These are phyloP conservation scores for Procavia capensis DNA, from an alignment of 2,113 vertebrate genomes.

Conservation along the genomic window DNA sequence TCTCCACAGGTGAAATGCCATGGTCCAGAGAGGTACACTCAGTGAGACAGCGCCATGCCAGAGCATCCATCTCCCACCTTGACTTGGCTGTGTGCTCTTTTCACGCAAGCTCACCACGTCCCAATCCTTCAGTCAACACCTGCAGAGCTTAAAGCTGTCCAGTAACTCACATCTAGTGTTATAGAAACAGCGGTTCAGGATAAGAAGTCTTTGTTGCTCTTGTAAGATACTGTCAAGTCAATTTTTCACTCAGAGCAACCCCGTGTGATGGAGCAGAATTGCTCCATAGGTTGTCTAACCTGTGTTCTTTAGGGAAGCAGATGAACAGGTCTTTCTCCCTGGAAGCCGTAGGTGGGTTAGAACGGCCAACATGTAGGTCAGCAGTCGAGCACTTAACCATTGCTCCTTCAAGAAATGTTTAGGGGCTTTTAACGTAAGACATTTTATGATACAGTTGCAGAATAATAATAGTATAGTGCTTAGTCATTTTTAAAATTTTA, in stretches of 20 bases:
- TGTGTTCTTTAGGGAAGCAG: background rate
- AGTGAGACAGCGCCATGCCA: rapidly evolving
- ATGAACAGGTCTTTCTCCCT: background rate
- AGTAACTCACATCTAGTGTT: background rate
- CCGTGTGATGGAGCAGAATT: no score
- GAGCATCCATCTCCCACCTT: background rate
- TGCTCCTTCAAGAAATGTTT: background rate
- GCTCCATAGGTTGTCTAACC: no score
- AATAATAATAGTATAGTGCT: background rate
- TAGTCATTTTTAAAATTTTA: background rate
- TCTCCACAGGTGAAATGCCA: background rate
- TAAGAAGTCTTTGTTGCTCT: background rate
- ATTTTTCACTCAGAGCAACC: background rate
- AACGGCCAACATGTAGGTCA: background rate
- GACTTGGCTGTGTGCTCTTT: background rate
- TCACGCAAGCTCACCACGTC: background rate
- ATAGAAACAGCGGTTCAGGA: background rate
- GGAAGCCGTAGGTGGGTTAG: background rate
- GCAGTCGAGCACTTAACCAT: background rate
- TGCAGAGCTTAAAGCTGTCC: background rate
- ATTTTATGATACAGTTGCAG: background rate
- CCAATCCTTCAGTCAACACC: background rate
- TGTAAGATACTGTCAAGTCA: background rate
- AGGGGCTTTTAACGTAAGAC: background rate
- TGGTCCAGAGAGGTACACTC: background rate